Conservation (phyloP, 2,888 invertebrate genomes). For the Cylindroiulus punctatus region DNA sequence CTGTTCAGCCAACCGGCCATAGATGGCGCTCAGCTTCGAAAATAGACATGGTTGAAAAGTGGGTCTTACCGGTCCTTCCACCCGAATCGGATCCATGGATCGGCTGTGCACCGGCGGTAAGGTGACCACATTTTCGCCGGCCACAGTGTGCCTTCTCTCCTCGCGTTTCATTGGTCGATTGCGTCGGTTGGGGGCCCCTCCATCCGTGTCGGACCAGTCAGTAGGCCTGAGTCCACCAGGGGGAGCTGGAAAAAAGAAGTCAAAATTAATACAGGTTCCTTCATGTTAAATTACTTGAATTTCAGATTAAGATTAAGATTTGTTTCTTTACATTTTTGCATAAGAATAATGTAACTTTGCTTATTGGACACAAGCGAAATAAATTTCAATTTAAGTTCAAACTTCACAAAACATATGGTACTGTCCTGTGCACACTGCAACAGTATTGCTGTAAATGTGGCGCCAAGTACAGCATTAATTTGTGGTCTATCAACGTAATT, state of each 20-base stretch:
- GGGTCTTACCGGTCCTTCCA: background rate
- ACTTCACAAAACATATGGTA: too few species aligned
- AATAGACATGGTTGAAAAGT: background rate
- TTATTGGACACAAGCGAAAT: background rate
- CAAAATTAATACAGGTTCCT: too few species aligned
- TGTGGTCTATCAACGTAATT: too few species aligned
- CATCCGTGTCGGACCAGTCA: constrained; percentile 59
- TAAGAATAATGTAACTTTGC: too few species aligned
- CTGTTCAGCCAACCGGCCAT: too few species aligned
- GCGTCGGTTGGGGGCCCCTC: constrained; percentile 54
- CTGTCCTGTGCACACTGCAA: background rate
- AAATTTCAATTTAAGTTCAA: too few species aligned
- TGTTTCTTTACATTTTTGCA: too few species aligned
- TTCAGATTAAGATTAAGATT: too few species aligned
- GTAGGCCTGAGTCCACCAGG: constrained; percentile 58
- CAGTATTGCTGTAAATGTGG: background rate
- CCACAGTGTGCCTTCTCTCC: constrained; percentile 85
- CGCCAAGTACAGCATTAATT: too few species aligned
- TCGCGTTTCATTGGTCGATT: constrained; percentile 69
- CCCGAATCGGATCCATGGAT: constrained; percentile 20
- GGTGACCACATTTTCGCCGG: constrained; percentile 67
- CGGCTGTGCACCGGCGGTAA: constrained; percentile 49
- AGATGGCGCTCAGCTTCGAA: too few species aligned
- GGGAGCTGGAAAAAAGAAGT: constrained; percentile 56
- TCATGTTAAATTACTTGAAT: too few species aligned